These are phyloP conservation scores for Drusus annulatus DNA, from an alignment of 1,140 invertebrate species.

Conservation along the genomic window DNA sequence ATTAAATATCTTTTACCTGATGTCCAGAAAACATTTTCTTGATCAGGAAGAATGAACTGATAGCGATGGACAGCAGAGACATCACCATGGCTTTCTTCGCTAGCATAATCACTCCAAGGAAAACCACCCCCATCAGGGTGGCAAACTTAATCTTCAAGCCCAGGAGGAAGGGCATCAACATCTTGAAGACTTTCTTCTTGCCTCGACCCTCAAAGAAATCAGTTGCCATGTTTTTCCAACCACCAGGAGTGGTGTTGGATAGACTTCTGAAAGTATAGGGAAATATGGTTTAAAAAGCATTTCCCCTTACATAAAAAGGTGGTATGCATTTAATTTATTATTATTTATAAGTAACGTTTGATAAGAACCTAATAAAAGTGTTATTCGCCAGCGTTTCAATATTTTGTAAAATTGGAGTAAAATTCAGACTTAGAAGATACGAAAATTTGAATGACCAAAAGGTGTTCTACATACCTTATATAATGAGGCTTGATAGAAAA, in stretches of 20 bases:
- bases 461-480: no score
- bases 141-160: constrained; percentile 76
- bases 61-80: constrained; percentile 75
- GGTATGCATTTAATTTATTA: no score
- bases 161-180: constrained; percentile 73
- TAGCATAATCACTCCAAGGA: constrained; percentile 74
- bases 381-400: no score
- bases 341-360: no score
- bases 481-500: no score
- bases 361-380: no score
- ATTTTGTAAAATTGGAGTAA: no score
- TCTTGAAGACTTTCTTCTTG: constrained; percentile 75
- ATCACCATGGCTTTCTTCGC: constrained; percentile 79
- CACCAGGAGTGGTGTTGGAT: constrained; percentile 67
- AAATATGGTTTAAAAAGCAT: background rate
- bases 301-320: no score
- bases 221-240: constrained; percentile 71
- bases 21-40: constrained; percentile 66
- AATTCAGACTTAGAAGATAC: no score
- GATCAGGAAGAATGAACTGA: constrained; percentile 75
- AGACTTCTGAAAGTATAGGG: constrained; percentile 63
- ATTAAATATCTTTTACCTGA: constrained; percentile 3
- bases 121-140: constrained; percentile 71
- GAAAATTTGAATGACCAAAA: no score
- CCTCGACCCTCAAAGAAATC: constrained; percentile 77